Evolutionary conservation across 2,113 vertebrate genomes (phyloP).

Genomic region (Ranitomeya imitator): DNA sequence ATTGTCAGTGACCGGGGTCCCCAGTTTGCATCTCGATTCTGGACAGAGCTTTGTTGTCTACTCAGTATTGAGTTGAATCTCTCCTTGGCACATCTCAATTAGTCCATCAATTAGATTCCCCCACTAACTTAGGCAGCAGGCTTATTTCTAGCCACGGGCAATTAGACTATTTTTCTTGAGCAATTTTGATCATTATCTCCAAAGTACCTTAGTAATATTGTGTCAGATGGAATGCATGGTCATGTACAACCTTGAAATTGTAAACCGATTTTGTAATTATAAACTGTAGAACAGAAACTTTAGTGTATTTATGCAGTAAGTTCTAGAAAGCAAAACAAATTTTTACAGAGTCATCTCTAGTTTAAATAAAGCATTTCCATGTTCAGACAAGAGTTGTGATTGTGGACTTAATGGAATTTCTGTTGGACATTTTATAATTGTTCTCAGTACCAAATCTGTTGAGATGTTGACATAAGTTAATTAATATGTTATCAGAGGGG

Average conservation of each 20-base stretch:
- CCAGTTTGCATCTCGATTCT: too few species aligned
- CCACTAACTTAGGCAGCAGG: neutral
- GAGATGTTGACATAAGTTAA: conserved; percentile 47
- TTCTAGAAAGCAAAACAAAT: neutral
- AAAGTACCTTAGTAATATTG: neutral
- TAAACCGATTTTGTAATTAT: neutral
- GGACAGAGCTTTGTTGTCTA: too few species aligned
- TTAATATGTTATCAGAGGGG: conserved; percentile 37
- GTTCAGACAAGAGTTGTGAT: neutral
- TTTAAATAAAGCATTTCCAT: conserved; percentile 13
- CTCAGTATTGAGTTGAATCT: too few species aligned
- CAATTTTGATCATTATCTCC: neutral
- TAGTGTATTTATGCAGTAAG: neutral
- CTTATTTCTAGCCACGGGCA: neutral
- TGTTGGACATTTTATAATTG: conserved; percentile 42
- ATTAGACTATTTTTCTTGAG: neutral
- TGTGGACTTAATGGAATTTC: conserved; percentile 21
- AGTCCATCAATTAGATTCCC: neutral
- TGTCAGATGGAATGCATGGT: neutral
- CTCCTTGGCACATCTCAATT: too few species aligned
- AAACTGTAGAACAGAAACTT: neutral
- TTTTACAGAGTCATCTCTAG: neutral
- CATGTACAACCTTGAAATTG: neutral
- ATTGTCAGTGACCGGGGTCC: too few species aligned
- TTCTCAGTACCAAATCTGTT: conserved; percentile 2